Conservation (phyloP, 1,140 invertebrate genomes). For the Papilio xuthus region DNA sequence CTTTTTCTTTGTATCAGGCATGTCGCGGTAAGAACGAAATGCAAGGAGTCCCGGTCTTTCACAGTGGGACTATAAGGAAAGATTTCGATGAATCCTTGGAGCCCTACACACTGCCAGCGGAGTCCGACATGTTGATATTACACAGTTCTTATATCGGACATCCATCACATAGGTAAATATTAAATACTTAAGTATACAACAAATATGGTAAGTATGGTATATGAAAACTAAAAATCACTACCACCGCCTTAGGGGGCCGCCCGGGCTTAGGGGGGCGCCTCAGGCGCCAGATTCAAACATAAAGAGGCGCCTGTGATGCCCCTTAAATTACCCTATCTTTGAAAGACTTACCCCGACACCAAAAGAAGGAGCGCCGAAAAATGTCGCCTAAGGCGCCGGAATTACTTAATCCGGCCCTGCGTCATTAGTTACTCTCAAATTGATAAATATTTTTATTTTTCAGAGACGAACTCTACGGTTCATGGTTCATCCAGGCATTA, state of each 20-base stretch:
- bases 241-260: too few species aligned
- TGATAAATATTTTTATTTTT: slow-evolving; percentile 39
- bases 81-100: slow-evolving; percentile 55
- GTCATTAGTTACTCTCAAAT: too few species aligned
- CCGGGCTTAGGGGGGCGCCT: too few species aligned
- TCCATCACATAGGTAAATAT: slow-evolving; percentile 57
- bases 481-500: slow-evolving; percentile 68
- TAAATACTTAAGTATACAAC: not conserved
- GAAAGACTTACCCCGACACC: too few species aligned
- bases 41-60: slow-evolving; percentile 41
- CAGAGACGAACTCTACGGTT: slow-evolving; percentile 59
- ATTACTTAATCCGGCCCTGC: too few species aligned
- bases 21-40: slow-evolving; percentile 55
- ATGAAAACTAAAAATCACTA: too few species aligned
- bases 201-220: not conserved
- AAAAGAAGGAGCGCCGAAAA: too few species aligned
- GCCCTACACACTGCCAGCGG: slow-evolving; percentile 63
- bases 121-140: slow-evolving; percentile 65
- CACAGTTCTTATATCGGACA: slow-evolving; percentile 69
- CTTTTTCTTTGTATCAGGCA: slow-evolving; percentile 52
- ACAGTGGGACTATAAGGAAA: slow-evolving; percentile 44
- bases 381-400: too few species aligned
- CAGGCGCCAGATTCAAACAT: too few species aligned
- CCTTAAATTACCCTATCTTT: too few species aligned
- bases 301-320: too few species aligned